phyloP scores from a whole-genome alignment of 2,797 vertebrate genomes.

The Sandelia bainsii region DNA sequence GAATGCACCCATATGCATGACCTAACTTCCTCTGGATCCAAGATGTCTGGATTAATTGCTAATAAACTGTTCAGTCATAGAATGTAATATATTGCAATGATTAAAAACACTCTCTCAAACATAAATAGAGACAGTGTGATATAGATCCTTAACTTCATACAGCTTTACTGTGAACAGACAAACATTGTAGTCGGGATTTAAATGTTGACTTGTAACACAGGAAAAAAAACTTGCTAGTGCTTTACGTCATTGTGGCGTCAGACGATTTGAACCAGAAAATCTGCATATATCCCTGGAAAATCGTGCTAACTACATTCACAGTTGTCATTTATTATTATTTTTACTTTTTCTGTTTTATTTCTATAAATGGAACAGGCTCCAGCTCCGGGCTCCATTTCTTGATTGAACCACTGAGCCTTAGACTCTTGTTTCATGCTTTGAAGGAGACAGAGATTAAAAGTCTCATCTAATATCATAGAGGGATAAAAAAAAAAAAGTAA shows the following conservation, averaged over 20 bases:
- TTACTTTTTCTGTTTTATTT: conserved; percentile 31
- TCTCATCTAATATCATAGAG: conserved; percentile 22
- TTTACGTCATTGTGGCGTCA: background rate
- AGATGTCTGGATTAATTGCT: conserved; percentile 8
- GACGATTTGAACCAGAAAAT: conserved; percentile 51
- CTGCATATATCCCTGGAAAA: conserved; percentile 26
- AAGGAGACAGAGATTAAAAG: conserved; percentile 17
- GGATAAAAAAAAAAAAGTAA: conserved; percentile 1
- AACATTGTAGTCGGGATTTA: conserved; percentile 14
- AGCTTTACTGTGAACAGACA: conserved; percentile 8
- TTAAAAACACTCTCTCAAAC: background rate
- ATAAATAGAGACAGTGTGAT: background rate
- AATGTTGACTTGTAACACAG: conserved; percentile 12
- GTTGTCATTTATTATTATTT: conserved; percentile 19
- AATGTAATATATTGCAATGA: conserved; percentile 15
- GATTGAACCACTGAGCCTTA: conserved; percentile 42
- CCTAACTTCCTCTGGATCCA: conserved; percentile 15
- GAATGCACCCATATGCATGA: conserved; percentile 17
- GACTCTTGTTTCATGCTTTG: conserved; percentile 21
- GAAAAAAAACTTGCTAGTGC: background rate
- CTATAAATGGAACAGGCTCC: conserved; percentile 23
- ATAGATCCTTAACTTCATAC: conserved; percentile 17
- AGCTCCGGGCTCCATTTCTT: conserved; percentile 22
- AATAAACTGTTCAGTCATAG: conserved; percentile 5
- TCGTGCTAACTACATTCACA: background rate